phyloP scores from a whole-genome alignment of 2,113 vertebrate genomes.

The Talpa occidentalis region DNA sequence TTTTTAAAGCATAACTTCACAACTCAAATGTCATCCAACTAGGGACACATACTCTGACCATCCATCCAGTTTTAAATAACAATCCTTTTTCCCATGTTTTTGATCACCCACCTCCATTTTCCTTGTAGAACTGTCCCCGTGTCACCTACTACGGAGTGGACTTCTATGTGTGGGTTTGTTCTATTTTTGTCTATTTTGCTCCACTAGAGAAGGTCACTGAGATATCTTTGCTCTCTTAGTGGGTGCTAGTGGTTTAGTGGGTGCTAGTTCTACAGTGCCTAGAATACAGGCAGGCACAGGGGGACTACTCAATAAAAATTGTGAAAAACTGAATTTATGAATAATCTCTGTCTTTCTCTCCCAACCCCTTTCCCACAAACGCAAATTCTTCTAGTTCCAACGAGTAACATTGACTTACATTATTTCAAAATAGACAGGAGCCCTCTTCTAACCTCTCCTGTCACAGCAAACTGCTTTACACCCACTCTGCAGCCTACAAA shows the following conservation, averaged over 20 bases:
- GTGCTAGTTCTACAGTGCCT: background rate
- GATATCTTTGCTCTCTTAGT: background rate
- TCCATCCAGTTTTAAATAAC: background rate
- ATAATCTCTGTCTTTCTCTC: background rate
- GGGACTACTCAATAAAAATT: background rate
- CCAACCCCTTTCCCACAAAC: background rate
- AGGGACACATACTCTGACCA: background rate
- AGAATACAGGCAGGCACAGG: background rate
- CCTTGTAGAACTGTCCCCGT: background rate
- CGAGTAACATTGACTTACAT: background rate
- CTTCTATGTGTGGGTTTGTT: background rate
- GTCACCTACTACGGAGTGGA: background rate
- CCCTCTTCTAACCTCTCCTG: background rate
- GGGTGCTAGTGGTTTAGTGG: background rate
- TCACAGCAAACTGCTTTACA: background rate
- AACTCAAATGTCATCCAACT: background rate
- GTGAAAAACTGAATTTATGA: background rate
- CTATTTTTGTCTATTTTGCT: background rate
- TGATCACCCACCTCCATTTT: background rate
- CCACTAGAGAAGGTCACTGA: background rate
- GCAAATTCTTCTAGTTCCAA: constrained; percentile 16
- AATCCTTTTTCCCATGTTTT: background rate
- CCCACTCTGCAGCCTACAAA: background rate
- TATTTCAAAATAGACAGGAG: background rate
- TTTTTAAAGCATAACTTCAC: constrained; percentile 10